Evolutionary conservation across 2,113 vertebrate genomes (phyloP).

Genomic region (Butorides virescens): DNA sequence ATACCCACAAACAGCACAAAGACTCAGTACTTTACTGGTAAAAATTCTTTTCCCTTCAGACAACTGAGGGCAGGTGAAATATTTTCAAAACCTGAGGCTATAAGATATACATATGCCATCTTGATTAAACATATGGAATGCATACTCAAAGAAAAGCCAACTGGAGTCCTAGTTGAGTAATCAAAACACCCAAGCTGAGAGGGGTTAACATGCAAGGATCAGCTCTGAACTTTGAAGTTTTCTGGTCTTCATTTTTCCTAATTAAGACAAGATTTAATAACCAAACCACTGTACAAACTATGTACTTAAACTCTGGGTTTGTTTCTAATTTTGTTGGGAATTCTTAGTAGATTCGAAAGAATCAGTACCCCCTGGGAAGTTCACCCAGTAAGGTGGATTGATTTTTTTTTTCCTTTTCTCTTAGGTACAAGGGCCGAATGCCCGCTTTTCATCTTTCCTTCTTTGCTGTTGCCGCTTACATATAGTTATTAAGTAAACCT

Average conservation of each 20-base stretch:
- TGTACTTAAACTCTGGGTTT: conserved; percentile 72
- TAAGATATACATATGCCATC: conserved; percentile 59
- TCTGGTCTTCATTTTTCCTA: conserved; percentile 80
- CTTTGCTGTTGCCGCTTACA: not conserved
- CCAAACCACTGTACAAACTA: conserved; percentile 80
- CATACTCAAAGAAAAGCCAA: conserved; percentile 75
- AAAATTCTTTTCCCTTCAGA: conserved; percentile 53
- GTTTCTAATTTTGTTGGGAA: conserved; percentile 79
- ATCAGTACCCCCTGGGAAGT: conserved; percentile 65
- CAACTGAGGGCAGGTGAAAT: conserved; percentile 71
- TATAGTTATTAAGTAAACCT: not conserved
- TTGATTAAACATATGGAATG: conserved; percentile 82
- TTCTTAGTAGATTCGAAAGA: conserved; percentile 74
- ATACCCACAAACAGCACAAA: conserved; percentile 1
- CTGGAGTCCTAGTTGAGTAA: conserved; percentile 74
- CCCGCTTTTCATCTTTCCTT: conserved; percentile 30
- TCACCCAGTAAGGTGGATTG: conserved; percentile 58
- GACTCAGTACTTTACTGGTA: conserved; percentile 40
- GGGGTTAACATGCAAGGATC: conserved; percentile 79
- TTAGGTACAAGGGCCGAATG: not conserved
- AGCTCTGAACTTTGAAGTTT: conserved; percentile 79
- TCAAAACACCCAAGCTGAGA: conserved; percentile 81
- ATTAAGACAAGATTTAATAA: conserved; percentile 84
- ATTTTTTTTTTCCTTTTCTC: conserved; percentile 10
- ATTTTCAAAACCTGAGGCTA: conserved; percentile 72